Conservation (phyloP, 2,113 vertebrate species). For the Symphodus melops region DNA sequence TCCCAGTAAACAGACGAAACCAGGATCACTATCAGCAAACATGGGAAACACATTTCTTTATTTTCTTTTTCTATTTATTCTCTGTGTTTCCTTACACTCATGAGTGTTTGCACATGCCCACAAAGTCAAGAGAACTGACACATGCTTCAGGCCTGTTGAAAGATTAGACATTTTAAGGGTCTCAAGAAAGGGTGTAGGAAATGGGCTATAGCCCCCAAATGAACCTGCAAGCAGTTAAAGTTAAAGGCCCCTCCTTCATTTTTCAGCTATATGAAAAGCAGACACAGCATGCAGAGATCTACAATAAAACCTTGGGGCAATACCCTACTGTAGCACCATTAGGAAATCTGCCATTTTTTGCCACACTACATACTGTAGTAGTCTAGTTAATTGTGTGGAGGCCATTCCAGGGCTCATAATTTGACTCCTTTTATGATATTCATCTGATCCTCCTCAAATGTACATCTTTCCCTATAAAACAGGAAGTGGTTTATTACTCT, state of each 20-base stretch:
- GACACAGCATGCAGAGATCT: too few species aligned
- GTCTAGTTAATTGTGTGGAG: too few species aligned
- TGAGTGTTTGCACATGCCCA: not conserved
- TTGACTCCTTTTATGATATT: not conserved
- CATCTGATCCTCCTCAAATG: not conserved
- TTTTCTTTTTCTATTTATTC: too few species aligned
- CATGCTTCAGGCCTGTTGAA: not conserved
- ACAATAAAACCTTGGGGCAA: not conserved
- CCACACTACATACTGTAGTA: too few species aligned
- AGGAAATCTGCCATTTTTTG: not conserved
- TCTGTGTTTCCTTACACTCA: too few species aligned
- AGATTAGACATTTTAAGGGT: not conserved
- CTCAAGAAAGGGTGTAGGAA: not conserved
- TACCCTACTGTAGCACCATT: not conserved
- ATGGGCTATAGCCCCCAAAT: not conserved
- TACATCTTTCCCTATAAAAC: too few species aligned
- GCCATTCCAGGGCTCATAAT: too few species aligned
- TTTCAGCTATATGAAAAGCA: not conserved
- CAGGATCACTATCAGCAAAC: slow-evolving; percentile 39
- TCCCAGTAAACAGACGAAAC: slow-evolving; percentile 49
- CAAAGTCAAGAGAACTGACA: not conserved
- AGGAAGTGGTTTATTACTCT: not conserved
- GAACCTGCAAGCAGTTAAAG: not conserved
- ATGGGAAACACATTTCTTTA: not conserved
- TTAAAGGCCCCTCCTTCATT: not conserved